phyloP scores from a whole-genome alignment of 2,797 vertebrate species.

The Enteromius radiatus region DNA sequence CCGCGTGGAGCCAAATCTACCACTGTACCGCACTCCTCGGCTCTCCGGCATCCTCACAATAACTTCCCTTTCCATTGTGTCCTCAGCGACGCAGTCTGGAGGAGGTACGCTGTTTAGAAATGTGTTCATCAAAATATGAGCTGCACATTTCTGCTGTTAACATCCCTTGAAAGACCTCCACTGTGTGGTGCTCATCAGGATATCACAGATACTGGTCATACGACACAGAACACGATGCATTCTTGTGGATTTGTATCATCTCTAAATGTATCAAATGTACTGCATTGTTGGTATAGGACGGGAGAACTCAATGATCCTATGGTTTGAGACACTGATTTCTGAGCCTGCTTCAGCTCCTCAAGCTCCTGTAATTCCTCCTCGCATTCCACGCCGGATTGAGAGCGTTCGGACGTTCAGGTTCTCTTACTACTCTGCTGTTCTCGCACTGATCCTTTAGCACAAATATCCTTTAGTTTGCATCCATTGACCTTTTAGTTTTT shows the following conservation, averaged over 20 bases:
- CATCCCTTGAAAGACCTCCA: not conserved
- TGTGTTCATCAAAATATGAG: not conserved
- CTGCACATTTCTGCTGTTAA: not conserved
- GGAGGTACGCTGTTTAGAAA: not conserved
- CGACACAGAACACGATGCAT: not conserved
- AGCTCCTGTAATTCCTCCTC: conserved; percentile 17
- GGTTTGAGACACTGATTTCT: no score
- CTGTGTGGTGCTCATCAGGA: not conserved
- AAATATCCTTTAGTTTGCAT: not conserved
- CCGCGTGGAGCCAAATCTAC: not conserved
- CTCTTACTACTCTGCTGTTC: no score
- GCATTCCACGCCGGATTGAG: conserved; percentile 19
- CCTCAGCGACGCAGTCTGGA: not conserved
- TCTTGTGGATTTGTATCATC: no score
- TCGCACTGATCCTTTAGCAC: not conserved
- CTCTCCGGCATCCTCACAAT: not conserved
- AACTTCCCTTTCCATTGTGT: not conserved
- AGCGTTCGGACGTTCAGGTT: not conserved
- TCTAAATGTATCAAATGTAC: no score
- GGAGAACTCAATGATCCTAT: no score
- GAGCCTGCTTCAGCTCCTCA: not conserved
- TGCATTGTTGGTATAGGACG: no score
- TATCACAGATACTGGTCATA: not conserved
- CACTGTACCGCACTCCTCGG: not conserved
- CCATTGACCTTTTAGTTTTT: not conserved